phyloP scores from a whole-genome alignment of 2,113 vertebrate species.

The Siniperca chuatsi region DNA sequence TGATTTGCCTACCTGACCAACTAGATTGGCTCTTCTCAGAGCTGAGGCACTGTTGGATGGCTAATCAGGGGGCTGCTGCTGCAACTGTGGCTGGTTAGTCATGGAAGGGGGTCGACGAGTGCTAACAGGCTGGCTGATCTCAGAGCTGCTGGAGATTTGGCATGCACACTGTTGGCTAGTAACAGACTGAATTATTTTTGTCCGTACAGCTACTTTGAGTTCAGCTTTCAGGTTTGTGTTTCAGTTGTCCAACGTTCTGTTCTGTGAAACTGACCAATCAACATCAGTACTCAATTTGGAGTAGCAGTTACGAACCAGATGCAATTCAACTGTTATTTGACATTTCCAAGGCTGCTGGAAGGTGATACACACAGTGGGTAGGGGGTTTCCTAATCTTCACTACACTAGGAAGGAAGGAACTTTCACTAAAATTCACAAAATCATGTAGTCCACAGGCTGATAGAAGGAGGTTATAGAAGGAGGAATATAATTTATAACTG shows the following conservation, averaged over 20 bases:
- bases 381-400: not conserved
- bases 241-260: not conserved
- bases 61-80: slow-evolving; percentile 38
- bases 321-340: not conserved
- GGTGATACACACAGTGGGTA: not conserved
- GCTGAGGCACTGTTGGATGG: slow-evolving; percentile 15
- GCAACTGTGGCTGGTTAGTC: slow-evolving; percentile 13
- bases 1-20: slow-evolving; percentile 11
- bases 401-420: not conserved
- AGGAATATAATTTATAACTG: not conserved
- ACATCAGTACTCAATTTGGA: not conserved
- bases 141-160: slow-evolving; percentile 46
- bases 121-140: slow-evolving; percentile 45
- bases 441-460: not conserved
- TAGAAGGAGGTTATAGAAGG: too few species aligned
- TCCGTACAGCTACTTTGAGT: slow-evolving; percentile 1
- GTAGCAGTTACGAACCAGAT: not conserved
- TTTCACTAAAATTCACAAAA: not conserved
- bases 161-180: slow-evolving; percentile 10
- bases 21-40: not conserved
- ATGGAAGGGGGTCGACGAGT: slow-evolving; percentile 21
- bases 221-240: slow-evolving; percentile 6
- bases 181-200: slow-evolving; percentile 15
- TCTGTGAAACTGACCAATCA: not conserved
- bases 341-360: not conserved